Evolutionary conservation across 1,140 invertebrate genomes (phyloP).

Genomic region (Eupristina koningsbergeri): DNA sequence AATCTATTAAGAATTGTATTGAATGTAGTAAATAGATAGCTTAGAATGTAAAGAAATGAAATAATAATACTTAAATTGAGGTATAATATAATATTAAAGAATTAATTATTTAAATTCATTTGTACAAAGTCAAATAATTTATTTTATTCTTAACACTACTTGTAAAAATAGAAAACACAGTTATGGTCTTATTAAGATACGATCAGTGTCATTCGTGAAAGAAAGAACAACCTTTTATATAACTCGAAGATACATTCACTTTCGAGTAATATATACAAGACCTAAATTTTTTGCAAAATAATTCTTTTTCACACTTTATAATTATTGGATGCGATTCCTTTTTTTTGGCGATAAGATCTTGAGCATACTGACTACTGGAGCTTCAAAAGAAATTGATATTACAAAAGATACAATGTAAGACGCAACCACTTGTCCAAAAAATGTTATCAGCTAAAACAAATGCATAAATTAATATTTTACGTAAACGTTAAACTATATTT

Average conservation of each 20-base stretch:
- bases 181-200: slow-evolving; percentile 27
- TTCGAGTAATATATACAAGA: neutral
- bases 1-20: no score
- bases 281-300: slow-evolving; percentile 17
- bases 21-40: no score
- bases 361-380: slow-evolving; percentile 88
- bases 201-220: slow-evolving; percentile 9
- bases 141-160: slow-evolving; percentile 55
- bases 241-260: slow-evolving; percentile 16
- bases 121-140: slow-evolving; percentile 65
- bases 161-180: slow-evolving; percentile 49
- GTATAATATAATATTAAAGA: neutral
- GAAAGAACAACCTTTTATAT: slow-evolving; percentile 12
- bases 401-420: slow-evolving; percentile 86
- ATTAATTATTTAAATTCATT: slow-evolving; percentile 44
- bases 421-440: slow-evolving; percentile 82
- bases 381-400: slow-evolving; percentile 86
- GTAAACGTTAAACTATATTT: neutral
- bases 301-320: neutral
- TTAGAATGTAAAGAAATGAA: no score
- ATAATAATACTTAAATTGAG: no score
- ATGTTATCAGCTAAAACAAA: slow-evolving; percentile 80
- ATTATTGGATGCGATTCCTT: slow-evolving; percentile 71
- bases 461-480: neutral
- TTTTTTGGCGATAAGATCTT: slow-evolving; percentile 83